Evolutionary conservation across 2,797 vertebrate species (phyloP), one percentile per base, ranked within the genome.

Genomic region (Lagocephalus sceleratus): DNA sequence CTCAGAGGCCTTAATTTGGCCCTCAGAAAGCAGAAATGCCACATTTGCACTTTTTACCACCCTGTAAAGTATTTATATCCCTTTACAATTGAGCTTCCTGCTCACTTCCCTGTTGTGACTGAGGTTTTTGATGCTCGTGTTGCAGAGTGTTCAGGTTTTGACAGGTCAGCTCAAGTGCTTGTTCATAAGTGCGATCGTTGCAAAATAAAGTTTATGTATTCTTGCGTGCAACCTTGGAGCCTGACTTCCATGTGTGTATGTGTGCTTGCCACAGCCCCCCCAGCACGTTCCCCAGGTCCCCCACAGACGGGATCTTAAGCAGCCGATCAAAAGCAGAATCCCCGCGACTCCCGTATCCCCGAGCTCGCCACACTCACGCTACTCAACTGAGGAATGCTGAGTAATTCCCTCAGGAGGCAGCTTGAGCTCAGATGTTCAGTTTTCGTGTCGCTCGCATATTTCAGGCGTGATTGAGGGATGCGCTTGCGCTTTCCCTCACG

Each of bases 371-470:
- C 9, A 16, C 59, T 63, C 67, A 68, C 19, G 3, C 20, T 10
- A 39, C 45, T 50, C 38, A 15, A 70, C 62, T 41, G 46, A 72
- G 68, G 70, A 83, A 78, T 76, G 75, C 79, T 65, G 75, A 69
- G 69, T 73, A 71, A 75, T 76, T 85, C 82, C 73, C 71, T 70
- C 41, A 60, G 80, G 76, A 79, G 51, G 40, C 47, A 66, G 41
- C 58, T 59, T 45, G 54, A n/a, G 44, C 68, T 77, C 52, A 70
- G 51, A 68, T 79, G 68, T 72, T 78, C 29, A 17, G 8, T 26
- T 57, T 54, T 58, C 41, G 58, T 46, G 41, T 55, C 62, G 41
- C 35, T 26, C 48, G 54, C 46, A 52, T 48, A 44, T 51, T 39
- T 47, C 50, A 22, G 40, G 49, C 45, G 20, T 46, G 47, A 35